Evolutionary conservation across 2,888 invertebrate species (phyloP), one percentile per base, ranked within the genome.

Genomic region (Thymelicus lineola): DNA sequence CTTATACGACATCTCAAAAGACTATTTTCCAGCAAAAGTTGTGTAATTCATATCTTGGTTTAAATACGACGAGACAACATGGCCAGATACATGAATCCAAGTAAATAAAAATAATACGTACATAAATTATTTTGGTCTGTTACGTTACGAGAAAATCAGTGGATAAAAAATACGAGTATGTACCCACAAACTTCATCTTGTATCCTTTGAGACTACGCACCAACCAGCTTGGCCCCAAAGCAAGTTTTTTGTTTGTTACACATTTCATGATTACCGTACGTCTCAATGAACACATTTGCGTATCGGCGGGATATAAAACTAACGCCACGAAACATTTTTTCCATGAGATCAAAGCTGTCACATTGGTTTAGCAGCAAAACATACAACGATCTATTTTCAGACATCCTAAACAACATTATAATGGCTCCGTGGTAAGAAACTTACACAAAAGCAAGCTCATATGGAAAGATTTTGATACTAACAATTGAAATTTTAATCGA

Each of bases 381-480:
- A 71, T 74, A 61, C 46, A 70, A 70, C 71, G 66, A 58, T 72
- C 63, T 71, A 70, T 28, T 69, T 72, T 71, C 38, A 50, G 59
- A 38, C 15, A 38, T 42, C 58, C 64, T 42, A 58, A 70, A 64
- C 58, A 50, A 62, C 38, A 62, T 59, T 42, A 10, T 12, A 20
- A 53, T 53, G 7, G 14, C 1, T 5, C 48, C 50, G 15, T 50
- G 17, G 50, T 17, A 42, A 42, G 9, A 42, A 42, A 42, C 42
- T 12, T 10, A 10, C 42, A 42, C 9, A 42, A 42, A 42, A 42
- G 42, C 38, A 38, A 42, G 42, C 42, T 42, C 42, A 12, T 2
- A 28, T 28, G 28, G 1, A 28, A 28, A 28, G 28, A 28, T 28
- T 28, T 28, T 28, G 28, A 28, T 28, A 28, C 28, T 28, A 28